Evolutionary conservation across 37 sponge, comb jelly and placozoan genomes (phyloP).

Genomic region (Cladorhizidae sp.): DNA sequence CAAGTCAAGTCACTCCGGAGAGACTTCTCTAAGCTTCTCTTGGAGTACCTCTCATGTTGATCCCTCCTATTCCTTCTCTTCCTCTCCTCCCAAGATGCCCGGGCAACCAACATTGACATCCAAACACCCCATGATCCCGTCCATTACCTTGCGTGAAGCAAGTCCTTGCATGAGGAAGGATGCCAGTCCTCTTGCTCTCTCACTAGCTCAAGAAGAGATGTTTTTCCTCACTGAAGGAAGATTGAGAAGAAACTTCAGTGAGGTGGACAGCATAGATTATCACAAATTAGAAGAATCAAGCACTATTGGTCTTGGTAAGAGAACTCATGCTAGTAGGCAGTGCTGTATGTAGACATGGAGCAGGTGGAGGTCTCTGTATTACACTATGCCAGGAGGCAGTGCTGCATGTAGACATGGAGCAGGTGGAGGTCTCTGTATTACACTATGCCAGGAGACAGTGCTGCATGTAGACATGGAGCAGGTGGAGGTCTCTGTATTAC

Average conservation of each 20-base stretch:
- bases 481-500: no score
- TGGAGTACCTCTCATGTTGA: neutral
- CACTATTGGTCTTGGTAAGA: no score
- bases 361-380: no score
- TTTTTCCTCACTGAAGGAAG: conserved; percentile 52
- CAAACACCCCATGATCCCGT: neutral
- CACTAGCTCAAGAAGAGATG: neutral
- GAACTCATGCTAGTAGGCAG: no score
- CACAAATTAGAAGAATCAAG: conserved; percentile 24
- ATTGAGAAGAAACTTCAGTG: conserved; percentile 6
- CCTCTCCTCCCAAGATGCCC: neutral
- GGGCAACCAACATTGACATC: no score
- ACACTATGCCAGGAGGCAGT: no score
- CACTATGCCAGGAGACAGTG: no score
- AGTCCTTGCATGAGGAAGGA: neutral
- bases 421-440: no score
- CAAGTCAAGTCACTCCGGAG: neutral
- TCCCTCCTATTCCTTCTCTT: neutral
- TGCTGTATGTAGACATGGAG: no score
- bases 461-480: no score
- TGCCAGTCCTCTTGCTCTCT: conserved; percentile 5
- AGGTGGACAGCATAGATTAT: neutral
- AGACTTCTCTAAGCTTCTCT: neutral
- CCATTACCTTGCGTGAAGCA: neutral
- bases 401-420: no score